Conservation (phyloP, 2,113 vertebrate species). For the Seriola dumerili region DNA sequence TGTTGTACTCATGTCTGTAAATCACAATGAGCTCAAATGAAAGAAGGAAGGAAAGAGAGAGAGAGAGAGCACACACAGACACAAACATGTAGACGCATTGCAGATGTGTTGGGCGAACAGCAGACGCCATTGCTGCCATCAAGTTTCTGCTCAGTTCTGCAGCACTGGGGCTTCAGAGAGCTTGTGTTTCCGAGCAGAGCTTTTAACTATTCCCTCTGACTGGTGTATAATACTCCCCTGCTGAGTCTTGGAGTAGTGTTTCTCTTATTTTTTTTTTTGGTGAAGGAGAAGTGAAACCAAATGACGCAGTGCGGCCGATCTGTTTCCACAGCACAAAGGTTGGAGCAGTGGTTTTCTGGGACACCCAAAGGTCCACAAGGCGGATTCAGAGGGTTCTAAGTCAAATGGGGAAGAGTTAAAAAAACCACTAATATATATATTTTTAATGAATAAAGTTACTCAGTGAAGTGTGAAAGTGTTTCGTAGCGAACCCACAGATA, state of each 20-base stretch:
- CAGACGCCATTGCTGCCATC: constrained; percentile 4
- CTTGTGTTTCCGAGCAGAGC: constrained; percentile 14
- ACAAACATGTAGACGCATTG: constrained; percentile 44
- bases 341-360: neutral
- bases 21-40: constrained; percentile 14
- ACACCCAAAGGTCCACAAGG: constrained; percentile 4
- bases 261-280: constrained; percentile 7
- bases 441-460: neutral
- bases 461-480: too few species aligned
- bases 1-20: constrained; percentile 1
- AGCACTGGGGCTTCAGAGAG: constrained; percentile 19
- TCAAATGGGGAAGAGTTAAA: neutral
- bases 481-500: too few species aligned
- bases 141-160: constrained; percentile 29
- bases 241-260: constrained; percentile 31
- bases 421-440: too few species aligned
- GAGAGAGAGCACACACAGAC: neutral
- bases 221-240: constrained; percentile 11
- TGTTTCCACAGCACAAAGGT: constrained; percentile 4
- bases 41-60: neutral
- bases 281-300: constrained; percentile 26
- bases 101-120: constrained; percentile 19
- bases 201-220: constrained; percentile 53
- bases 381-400: neutral
- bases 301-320: constrained; percentile 4